Evolutionary conservation across 2,113 vertebrate genomes (phyloP), one percentile per base, ranked within the genome.

Genomic region (Catharus fuscescens): DNA sequence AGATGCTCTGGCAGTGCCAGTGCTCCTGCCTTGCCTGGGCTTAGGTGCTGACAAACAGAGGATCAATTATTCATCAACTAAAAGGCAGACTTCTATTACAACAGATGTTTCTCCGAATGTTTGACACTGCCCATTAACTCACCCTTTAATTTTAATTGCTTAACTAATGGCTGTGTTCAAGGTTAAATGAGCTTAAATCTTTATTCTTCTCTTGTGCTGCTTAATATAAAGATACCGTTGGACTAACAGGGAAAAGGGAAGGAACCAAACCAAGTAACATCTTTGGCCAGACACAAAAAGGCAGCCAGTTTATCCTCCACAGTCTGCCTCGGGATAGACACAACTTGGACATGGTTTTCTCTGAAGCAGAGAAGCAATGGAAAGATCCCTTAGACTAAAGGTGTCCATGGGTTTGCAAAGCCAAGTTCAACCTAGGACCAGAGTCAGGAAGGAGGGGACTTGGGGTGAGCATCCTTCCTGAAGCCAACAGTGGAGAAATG

Each of bases 91-190:
- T 95, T 95, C 96, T 96, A 97, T 95, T 84, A 90, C 94, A 95
- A 88, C 96, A 97, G 97, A 97, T 97, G 97, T 96, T 97, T 97
- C 93, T 96, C 92, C 4, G 59, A 95, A 96, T 97, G 97, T 96
- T 97, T 97, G 96, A 97, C 96, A 96, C 95, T 97, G 92, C 92
- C 97, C 96, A 97, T 97, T 97, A 97, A 97, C 96, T 97, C 96
- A 97, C 93, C 92, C 96, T 97, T 97, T 97, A 95, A 94, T 95
- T 97, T 97, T 97, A 97, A 97, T 97, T 97, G 96, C 95, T 95
- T 95, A 97, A 96, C 97, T 97, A 97, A 97, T 96, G 93, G 81
- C 86, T 95, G 80, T 61, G 84, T 92, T 97, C 97, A 97, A 97
- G 97, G 96, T 97, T 96, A 97, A 97, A 94, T 95, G 93, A 95